Percentiles rank a stretch among this genome's conserved stretches.
These are phyloP conservation scores for Cyanoliseus patagonus DNA, from an alignment of 2,113 vertebrate genomes.

Conservation along the genomic window DNA sequence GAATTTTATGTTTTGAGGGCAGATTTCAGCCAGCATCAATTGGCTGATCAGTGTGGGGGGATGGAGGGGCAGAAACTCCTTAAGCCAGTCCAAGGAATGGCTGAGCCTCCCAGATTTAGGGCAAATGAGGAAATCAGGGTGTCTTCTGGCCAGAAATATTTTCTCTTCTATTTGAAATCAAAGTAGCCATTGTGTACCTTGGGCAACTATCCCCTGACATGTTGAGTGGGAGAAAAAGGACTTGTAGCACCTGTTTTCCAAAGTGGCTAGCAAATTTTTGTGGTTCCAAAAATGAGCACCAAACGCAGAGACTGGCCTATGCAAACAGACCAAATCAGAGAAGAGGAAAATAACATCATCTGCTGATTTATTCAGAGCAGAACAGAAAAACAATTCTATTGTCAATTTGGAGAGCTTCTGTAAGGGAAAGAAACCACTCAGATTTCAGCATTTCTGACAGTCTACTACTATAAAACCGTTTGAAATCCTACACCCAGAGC, in stretches of 20 bases:
- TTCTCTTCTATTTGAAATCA: background rate
- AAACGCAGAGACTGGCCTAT: background rate
- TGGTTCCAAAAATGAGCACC: background rate
- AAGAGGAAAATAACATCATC: background rate
- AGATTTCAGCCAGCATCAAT: background rate
- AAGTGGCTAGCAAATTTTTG: background rate
- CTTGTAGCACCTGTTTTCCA: background rate
- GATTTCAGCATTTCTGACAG: slow-evolving; percentile 13
- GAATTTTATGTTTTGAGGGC: background rate
- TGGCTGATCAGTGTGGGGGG: background rate
- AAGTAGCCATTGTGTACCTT: background rate
- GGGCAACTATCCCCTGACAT: background rate
- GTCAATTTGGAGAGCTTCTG: background rate
- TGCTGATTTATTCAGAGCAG: background rate
- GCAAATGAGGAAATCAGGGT: background rate
- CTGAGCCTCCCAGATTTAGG: background rate
- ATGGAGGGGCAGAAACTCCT: background rate
- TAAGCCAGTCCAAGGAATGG: background rate
- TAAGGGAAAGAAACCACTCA: slow-evolving; percentile 1
- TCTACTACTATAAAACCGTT: slow-evolving; percentile 11
- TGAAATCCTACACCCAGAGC: background rate
- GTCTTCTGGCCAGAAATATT: background rate
- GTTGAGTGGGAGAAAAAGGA: background rate
- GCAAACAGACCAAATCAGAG: background rate
- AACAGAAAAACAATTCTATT: background rate